These are phyloP conservation scores for Agrochola macilenta DNA, from an alignment of 2,888 invertebrate species.

Conservation along the genomic window DNA sequence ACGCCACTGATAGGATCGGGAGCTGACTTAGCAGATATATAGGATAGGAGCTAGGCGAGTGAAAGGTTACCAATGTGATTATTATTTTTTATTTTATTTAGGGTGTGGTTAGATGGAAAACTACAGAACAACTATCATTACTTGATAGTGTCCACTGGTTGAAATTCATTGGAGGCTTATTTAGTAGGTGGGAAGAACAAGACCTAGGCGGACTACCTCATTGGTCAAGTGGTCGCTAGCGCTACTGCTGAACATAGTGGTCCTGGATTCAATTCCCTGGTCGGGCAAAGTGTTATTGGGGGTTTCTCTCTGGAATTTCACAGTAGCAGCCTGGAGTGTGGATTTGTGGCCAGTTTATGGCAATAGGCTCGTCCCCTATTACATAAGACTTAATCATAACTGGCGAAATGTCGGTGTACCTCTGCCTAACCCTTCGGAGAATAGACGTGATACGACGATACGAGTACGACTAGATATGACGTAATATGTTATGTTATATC, in stretches of 20 bases:
- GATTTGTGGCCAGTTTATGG: too few relatives aligned
- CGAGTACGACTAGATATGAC: too few relatives aligned
- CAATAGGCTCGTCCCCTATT: too few relatives aligned
- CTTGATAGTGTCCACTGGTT: neutral
- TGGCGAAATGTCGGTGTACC: too few relatives aligned
- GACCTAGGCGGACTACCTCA: neutral
- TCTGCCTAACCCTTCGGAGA: too few relatives aligned
- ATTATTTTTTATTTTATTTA: neutral
- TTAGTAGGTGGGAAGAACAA: neutral
- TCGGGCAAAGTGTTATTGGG: neutral
- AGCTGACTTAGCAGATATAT: slow-evolving; percentile 87
- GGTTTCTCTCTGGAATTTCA: neutral
- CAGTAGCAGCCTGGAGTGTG: too few relatives aligned
- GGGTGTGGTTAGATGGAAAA: too few relatives aligned
- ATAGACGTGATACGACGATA: too few relatives aligned
- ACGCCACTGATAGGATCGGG: slow-evolving; percentile 90
- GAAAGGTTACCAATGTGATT: slow-evolving; percentile 1
- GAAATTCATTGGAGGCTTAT: neutral
- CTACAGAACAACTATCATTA: neutral
- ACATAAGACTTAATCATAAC: too few relatives aligned
- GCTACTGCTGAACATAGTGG: neutral
- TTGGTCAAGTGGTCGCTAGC: neutral
- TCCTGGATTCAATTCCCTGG: neutral
- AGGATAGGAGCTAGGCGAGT: slow-evolving; percentile 71
- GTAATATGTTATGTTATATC: too few relatives aligned